Conservation (phyloP, 2,113 vertebrate genomes). For the Crotalus viridis region DNA sequence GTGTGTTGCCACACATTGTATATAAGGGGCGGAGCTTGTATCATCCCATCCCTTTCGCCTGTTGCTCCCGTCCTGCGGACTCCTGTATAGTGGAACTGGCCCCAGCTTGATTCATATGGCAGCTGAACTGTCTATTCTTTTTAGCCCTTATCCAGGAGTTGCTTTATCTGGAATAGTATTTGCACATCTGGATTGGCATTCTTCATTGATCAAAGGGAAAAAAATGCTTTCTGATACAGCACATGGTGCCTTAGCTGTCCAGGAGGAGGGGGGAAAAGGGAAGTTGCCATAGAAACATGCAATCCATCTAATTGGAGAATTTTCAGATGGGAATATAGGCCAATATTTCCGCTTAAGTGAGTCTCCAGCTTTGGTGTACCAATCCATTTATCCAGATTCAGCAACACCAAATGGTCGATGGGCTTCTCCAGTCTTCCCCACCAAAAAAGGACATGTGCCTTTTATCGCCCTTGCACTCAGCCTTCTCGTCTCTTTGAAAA, state of each 20-base stretch:
- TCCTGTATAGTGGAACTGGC: not conserved
- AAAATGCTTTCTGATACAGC: not conserved
- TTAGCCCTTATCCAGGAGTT: not conserved
- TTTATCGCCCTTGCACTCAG: not conserved
- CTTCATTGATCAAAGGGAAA: not conserved
- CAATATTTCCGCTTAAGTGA: conserved; percentile 76
- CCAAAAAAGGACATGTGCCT: rapidly evolving
- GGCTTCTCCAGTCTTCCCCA: not conserved
- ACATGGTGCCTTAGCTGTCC: not conserved
- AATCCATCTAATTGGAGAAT: conserved; percentile 64
- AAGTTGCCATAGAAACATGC: conserved; percentile 76
- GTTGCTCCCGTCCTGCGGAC: not conserved
- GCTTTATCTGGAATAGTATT: not conserved
- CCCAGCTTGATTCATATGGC: not conserved
- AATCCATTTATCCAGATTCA: conserved; percentile 23
- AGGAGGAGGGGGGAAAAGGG: not conserved
- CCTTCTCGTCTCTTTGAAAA: not conserved
- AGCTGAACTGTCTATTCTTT: not conserved
- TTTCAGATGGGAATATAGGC: conserved; percentile 67
- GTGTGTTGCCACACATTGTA: not conserved
- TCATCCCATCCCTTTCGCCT: not conserved
- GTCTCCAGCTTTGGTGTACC: conserved; percentile 40
- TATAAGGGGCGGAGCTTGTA: not conserved
- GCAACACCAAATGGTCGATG: not conserved
- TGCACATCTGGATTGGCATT: not conserved